A percentile compares a stretch with the other conserved stretches of the same genome.
These are phyloP conservation scores for Vanacampus margaritifer DNA, from an alignment of 2,113 vertebrate genomes.

Conservation along the genomic window DNA sequence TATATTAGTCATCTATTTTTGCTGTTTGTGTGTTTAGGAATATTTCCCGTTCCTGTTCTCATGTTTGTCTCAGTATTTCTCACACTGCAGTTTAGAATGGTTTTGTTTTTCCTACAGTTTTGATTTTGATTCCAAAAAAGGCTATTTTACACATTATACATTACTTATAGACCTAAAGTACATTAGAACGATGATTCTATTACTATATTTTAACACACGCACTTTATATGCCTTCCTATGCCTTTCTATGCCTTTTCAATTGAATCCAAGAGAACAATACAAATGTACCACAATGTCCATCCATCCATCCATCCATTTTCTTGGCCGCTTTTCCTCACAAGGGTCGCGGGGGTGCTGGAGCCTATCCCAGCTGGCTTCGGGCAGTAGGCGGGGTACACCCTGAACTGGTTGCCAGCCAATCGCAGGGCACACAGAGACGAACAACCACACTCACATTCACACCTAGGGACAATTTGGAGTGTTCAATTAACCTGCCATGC, in stretches of 20 bases:
- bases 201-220: not conserved
- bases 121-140: not conserved
- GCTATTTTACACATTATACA: not conserved
- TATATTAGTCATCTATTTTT: too few species aligned
- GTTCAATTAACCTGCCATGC: too few species aligned
- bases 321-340: too few species aligned
- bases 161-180: not conserved
- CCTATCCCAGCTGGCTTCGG: too few species aligned
- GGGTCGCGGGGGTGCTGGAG: too few species aligned
- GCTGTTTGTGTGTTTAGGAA: not conserved
- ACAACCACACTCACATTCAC: too few species aligned
- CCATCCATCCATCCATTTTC: too few species aligned
- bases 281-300: not conserved
- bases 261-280: not conserved
- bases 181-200: not conserved
- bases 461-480: too few species aligned
- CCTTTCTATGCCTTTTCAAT: not conserved
- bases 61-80: not conserved
- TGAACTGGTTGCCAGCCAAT: too few species aligned
- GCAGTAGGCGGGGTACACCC: too few species aligned
- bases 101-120: not conserved
- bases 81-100: not conserved
- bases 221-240: not conserved
- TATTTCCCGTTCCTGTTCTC: not conserved
- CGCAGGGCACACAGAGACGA: too few species aligned